phyloP scores from a whole-genome alignment of 2,797 vertebrate genomes.

The Emys orbicularis region DNA sequence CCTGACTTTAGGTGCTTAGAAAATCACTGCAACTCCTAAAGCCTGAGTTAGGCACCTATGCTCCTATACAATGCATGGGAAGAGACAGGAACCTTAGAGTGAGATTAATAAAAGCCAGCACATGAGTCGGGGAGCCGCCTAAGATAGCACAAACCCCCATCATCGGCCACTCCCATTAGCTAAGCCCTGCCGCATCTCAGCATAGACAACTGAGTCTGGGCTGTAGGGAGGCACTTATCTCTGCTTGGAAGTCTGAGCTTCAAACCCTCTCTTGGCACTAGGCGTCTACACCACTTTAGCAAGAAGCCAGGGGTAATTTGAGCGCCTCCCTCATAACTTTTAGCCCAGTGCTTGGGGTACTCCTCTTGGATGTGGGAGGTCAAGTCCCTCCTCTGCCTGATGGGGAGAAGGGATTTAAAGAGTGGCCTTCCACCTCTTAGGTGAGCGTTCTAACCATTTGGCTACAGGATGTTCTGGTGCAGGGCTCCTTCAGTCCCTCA shows the following conservation, averaged over 20 bases:
- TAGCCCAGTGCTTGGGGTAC: too few relatives aligned
- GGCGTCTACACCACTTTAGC: neutral
- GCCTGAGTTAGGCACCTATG: neutral
- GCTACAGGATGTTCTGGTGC: too few relatives aligned
- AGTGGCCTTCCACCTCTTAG: too few relatives aligned
- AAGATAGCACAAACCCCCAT: neutral
- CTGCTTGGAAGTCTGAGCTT: neutral
- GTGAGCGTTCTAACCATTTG: too few relatives aligned
- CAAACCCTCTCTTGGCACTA: neutral
- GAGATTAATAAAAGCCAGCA: neutral
- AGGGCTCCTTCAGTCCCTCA: too few relatives aligned
- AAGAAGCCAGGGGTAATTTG: neutral
- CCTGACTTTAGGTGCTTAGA: neutral
- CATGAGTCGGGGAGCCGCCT: neutral
- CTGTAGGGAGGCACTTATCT: neutral
- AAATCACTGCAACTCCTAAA: neutral
- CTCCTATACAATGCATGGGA: neutral
- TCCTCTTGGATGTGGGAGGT: too few relatives aligned
- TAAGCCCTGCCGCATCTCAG: neutral
- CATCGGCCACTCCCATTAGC: neutral
- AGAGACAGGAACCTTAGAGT: neutral
- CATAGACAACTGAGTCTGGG: neutral
- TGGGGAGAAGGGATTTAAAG: too few relatives aligned
- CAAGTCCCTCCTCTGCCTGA: too few relatives aligned
- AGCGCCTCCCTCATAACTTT: too few relatives aligned